Conservation (phyloP, 1,140 invertebrate species). For the Periplaneta americana region DNA sequence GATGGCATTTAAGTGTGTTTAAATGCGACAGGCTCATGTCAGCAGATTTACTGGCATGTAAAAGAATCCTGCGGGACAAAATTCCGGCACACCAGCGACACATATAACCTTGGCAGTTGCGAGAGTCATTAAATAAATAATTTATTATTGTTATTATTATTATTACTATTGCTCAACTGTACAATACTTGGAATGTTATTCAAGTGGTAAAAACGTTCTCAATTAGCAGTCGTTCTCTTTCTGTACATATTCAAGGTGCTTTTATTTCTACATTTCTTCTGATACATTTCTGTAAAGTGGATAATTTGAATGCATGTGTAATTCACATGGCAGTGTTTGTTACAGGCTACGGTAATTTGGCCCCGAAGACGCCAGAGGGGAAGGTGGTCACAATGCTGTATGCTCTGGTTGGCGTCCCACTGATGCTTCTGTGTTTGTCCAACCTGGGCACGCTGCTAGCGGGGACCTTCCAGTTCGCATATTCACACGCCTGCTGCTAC, state of each 20-base stretch:
- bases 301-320: neutral
- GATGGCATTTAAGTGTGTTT: too few relatives aligned
- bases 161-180: too few relatives aligned
- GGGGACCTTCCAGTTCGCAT: conserved; percentile 61
- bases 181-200: neutral
- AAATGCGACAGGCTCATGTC: too few relatives aligned
- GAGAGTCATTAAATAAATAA: too few relatives aligned
- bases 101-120: too few relatives aligned
- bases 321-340: conserved; percentile 15
- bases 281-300: neutral
- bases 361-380: conserved; percentile 68
- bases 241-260: neutral
- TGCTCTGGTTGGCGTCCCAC: conserved; percentile 74
- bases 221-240: neutral
- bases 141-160: too few relatives aligned
- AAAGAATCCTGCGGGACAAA: too few relatives aligned
- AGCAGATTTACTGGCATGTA: too few relatives aligned
- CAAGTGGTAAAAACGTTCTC: neutral
- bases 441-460: conserved; percentile 79
- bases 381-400: conserved; percentile 84
- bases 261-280: neutral
- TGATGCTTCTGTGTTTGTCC: conserved; percentile 81
- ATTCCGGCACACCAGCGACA: too few relatives aligned
- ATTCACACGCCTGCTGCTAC: conserved; percentile 57
- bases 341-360: conserved; percentile 72